Evolutionary conservation across 2,888 invertebrate species (phyloP).

Genomic region (Polymixis lichenea): DNA sequence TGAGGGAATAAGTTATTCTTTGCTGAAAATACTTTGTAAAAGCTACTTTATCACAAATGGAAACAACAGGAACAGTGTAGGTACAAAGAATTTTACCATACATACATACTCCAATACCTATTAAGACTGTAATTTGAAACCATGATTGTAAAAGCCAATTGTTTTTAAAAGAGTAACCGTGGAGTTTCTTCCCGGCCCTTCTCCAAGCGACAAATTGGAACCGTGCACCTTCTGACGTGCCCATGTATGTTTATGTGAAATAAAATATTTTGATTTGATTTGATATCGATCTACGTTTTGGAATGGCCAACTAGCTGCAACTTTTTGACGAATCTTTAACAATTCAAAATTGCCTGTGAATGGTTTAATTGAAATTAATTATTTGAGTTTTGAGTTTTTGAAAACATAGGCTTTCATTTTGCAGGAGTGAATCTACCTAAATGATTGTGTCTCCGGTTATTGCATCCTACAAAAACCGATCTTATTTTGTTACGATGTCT

Average conservation of each 20-base stretch:
- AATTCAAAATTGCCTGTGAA: background rate
- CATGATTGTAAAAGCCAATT: too few species aligned
- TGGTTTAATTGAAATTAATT: background rate
- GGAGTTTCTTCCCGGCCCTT: background rate
- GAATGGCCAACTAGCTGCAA: background rate
- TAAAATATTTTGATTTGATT: too few species aligned
- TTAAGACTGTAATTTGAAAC: too few species aligned
- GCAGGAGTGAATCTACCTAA: too few species aligned
- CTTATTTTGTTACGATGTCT: background rate
- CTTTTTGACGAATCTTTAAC: background rate
- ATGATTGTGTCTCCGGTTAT: background rate
- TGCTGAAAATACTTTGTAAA: background rate
- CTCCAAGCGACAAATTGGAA: too few species aligned
- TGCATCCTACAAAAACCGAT: background rate
- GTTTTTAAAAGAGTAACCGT: background rate
- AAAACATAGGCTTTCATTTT: too few species aligned
- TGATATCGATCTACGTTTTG: background rate
- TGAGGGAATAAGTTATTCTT: constrained; percentile 27
- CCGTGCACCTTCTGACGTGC: too few species aligned
- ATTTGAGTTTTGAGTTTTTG: too few species aligned
- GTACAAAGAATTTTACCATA: background rate
- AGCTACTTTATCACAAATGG: background rate
- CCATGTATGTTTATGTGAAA: too few species aligned
- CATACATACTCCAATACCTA: too few species aligned
- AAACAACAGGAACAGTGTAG: background rate